Evolutionary conservation across 2,113 vertebrate species (phyloP).

Genomic region (Mustelus asterias): DNA sequence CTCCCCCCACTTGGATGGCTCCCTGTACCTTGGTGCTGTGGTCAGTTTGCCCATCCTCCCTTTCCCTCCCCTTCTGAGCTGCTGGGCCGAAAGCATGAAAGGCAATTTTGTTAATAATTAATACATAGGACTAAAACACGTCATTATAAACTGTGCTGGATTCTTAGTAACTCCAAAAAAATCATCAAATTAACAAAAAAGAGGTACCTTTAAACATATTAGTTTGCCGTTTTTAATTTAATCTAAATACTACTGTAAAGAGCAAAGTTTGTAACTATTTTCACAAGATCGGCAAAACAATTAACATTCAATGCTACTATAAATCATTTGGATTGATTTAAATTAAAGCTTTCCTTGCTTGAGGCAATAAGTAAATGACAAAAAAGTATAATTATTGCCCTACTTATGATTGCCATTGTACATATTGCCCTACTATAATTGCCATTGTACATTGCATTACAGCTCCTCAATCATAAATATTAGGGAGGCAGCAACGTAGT

Average conservation of each 20-base stretch:
- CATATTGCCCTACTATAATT: too few relatives aligned
- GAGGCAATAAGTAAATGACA: not conserved
- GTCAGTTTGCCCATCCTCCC: too few relatives aligned
- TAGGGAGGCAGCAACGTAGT: too few relatives aligned
- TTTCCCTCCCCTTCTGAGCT: too few relatives aligned
- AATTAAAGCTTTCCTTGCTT: slow-evolving; percentile 5
- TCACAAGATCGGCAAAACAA: not conserved
- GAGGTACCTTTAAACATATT: not conserved
- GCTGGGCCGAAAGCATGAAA: too few relatives aligned
- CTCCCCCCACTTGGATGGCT: too few relatives aligned
- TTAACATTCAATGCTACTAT: not conserved
- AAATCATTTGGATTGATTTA: slow-evolving; percentile 25
- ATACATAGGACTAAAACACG: not conserved
- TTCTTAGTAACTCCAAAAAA: not conserved
- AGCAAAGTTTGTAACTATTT: not conserved
- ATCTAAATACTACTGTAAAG: not conserved
- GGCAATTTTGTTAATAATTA: not conserved
- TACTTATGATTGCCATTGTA: not conserved
- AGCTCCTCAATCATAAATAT: too few relatives aligned
- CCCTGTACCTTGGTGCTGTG: too few relatives aligned
- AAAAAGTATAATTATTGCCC: not conserved
- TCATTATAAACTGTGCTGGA: not conserved
- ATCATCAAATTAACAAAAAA: not conserved
- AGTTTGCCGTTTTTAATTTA: not conserved
- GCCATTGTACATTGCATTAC: too few relatives aligned